A percentile compares a stretch with the other conserved stretches of the same genome.
Conservation (phyloP, 1,140 invertebrate species). For the Pararge aegeria region DNA sequence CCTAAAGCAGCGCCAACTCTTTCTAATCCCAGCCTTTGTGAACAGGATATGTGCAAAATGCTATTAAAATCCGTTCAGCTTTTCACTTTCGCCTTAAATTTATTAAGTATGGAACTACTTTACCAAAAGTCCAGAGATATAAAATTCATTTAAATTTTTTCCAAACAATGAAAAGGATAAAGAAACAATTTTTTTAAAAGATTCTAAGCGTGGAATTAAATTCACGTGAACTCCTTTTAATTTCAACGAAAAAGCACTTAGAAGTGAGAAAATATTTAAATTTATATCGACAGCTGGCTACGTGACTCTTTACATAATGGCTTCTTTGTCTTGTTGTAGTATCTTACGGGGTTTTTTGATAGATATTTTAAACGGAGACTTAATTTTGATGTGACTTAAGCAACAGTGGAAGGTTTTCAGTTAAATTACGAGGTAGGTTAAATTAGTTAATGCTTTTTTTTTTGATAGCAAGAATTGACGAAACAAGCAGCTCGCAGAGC, state of each 20-base stretch:
- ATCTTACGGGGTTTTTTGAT: background rate
- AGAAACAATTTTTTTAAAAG: background rate
- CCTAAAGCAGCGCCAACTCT: too few species aligned
- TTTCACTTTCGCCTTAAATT: too few species aligned
- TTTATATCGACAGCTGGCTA: slow-evolving; percentile 35
- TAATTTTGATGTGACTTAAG: background rate
- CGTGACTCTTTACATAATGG: slow-evolving; percentile 35
- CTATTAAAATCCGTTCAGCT: too few species aligned
- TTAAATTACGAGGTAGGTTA: too few species aligned
- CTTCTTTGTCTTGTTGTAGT: slow-evolving; percentile 24
- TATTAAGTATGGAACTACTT: too few species aligned
- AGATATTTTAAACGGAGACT: background rate
- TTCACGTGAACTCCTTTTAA: slow-evolving; percentile 16
- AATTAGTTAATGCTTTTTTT: too few species aligned
- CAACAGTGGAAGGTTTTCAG: too few species aligned
- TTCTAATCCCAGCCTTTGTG: too few species aligned
- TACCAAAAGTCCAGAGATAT: too few species aligned
- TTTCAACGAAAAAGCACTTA: slow-evolving; percentile 30
- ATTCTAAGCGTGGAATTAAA: slow-evolving; percentile 3
- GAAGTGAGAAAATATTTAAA: slow-evolving; percentile 30
- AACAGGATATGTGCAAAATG: too few species aligned
- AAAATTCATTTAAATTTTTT: background rate
- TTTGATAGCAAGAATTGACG: too few species aligned
- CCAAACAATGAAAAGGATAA: background rate
- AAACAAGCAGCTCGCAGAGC: too few species aligned